Base-by-base conservation (phyloP, 2,113 vertebrate genomes). In the Xerus inauris region DNA sequence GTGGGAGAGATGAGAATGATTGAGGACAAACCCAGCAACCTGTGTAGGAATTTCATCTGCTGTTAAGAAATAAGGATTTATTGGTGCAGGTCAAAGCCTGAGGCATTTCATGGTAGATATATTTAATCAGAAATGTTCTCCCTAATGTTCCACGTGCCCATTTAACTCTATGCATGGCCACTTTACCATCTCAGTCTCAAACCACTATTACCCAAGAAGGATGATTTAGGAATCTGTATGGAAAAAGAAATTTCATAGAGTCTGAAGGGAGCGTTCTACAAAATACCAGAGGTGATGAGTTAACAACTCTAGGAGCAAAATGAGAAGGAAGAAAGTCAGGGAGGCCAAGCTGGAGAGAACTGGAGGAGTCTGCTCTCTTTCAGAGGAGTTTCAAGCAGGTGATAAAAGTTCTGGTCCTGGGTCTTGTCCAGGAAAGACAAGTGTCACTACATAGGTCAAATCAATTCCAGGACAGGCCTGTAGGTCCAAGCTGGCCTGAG, bases 101-200 rank as follows among this genome's bases (percentile, higher is more conserved):
- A 93, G 89, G 93, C 86, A 96, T 97, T 94, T 97, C 95, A 96
- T 89, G 95, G 94, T 94, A 97, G 89, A 92, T 95, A 93, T 87
- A 96, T 94, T 97, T 97, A 94, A 96, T 94, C 96, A 97, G 51
- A 97, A 96, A 97, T 97, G 80, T 86, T 89, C 92, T 98, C 67
- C 42, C 83, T 97, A 95, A 92, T 92, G 87, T 96, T 91, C 51
- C 94, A 91, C 80, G 69, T 96, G 38, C 89, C 89, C 86, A 91
- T 97, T 97, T 97, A 96, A 83, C 86, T 97, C 77, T 95, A 82
- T 86, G 86, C 95, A 95, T 95, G 93, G 42, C 51, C 93, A 94
- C 88, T 71, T 97, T 54, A n/a, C 82, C 89, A 59, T 93, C 89
- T 94, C 88, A 38, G 20, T 59, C 83, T 97, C 89, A 95, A 94